These are phyloP conservation scores for Diaprepes abbreviatus DNA, from an alignment of 2,888 invertebrate species.

Conservation along the genomic window DNA sequence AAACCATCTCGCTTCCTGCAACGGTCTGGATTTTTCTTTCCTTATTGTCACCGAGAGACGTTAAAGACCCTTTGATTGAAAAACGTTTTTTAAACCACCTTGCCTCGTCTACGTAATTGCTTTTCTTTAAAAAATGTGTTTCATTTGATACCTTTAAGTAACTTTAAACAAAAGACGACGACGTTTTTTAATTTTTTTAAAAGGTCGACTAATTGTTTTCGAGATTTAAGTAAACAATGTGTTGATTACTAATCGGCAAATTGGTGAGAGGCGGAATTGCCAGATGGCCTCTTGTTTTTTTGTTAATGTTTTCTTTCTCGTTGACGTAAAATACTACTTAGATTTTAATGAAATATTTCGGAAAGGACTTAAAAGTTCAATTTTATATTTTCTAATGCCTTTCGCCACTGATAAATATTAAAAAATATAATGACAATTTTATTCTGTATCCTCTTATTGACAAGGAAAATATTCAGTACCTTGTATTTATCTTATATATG, in stretches of 20 bases:
- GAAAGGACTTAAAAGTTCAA: too few species aligned
- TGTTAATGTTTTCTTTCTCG: conserved; percentile 37
- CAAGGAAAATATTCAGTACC: too few species aligned
- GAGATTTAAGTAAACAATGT: conserved; percentile 56
- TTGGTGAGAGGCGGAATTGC: conserved; percentile 52
- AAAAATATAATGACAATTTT: too few species aligned
- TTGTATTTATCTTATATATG: too few species aligned
- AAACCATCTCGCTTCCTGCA: conserved; percentile 67
- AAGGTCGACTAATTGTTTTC: conserved; percentile 56
- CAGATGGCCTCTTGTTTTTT: conserved; percentile 54
- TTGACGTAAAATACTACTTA: conserved; percentile 19
- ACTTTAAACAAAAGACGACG: conserved; percentile 53
- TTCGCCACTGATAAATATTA: too few species aligned
- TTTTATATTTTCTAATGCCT: too few species aligned
- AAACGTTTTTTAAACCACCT: conserved; percentile 65
- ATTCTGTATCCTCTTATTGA: too few species aligned
- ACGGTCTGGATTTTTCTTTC: conserved; percentile 54
- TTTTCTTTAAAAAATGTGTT: conserved; percentile 60
- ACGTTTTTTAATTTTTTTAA: conserved; percentile 55
- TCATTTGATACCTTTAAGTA: conserved; percentile 60
- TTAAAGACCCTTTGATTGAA: conserved; percentile 68
- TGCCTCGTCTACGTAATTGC: conserved; percentile 63
- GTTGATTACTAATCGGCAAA: conserved; percentile 57
- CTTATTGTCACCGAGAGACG: conserved; percentile 66
- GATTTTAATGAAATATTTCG: conserved; percentile 16